Evolutionary conservation across 2,888 invertebrate species (phyloP), one percentile per base, ranked within the genome.

Genomic region (Teinopalpus imperialis): DNA sequence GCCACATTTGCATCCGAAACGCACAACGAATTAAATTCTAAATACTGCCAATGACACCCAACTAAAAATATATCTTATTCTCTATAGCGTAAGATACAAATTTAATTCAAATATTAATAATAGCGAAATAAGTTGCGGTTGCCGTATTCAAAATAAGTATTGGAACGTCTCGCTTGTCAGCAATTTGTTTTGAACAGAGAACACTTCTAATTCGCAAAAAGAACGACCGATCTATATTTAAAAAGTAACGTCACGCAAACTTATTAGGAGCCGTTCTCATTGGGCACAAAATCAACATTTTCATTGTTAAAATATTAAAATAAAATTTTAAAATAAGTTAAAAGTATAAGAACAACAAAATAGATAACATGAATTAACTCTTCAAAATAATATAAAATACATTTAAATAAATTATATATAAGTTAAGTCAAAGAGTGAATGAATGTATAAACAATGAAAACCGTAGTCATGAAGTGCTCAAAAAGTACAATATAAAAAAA

Each of bases 141-240:
- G 63, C 64, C 66, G 69, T 66, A 79, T 83, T 81, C 77, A 79
- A 81, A 77, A 76, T 73, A 74, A 74, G 66, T 72, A 78, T 78
- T 76, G 66, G 69, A 81, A 76, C 80, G 76, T 80, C 81, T 78
- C 75, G 74, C 78, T 76, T 87, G 86, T 85, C 87, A 86, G 87
- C 87, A 88, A 88, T 86, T 88, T 87, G 79, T 86, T 86, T 86
- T 83, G 82, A 82, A 82, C 72, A 77, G 77, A 83, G 83, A 87
- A 80, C 79, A 83, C 79, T 83, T 86, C 81, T 83, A 87, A 87
- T 83, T 86, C 74, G 81, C 78, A 81, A 86, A 85, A 86, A 81
- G 80, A 85, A 83, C 73, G 76, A 81, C 59, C 64, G 68, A 72
- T 81, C 81, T 82, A 82, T 80, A 77, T 80, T 87, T 85, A 78